Evolutionary conservation across 2,113 vertebrate species (phyloP).

Genomic region (Lagenorhynchus albirostris): DNA sequence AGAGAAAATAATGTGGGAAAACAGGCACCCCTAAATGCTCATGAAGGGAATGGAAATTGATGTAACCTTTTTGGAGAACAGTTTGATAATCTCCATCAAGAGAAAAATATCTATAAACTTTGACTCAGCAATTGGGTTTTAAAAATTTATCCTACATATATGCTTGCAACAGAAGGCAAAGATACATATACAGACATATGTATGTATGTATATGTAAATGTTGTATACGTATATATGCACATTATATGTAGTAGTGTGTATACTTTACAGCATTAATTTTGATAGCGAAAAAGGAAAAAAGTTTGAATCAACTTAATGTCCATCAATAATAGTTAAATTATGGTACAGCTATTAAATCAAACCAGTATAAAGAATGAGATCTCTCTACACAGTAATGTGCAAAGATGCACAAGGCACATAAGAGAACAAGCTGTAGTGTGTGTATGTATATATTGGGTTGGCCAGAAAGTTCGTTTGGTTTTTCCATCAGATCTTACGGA

Average conservation of each 20-base stretch:
- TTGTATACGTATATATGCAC: neutral
- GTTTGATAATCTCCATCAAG: slow-evolving; percentile 9
- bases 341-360: neutral
- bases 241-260: neutral
- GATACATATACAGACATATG: neutral
- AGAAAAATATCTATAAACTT: neutral
- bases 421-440: neutral
- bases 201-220: neutral
- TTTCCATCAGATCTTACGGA: too few species aligned
- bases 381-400: neutral
- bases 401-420: neutral
- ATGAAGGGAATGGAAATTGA: neutral
- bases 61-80: neutral
- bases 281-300: neutral
- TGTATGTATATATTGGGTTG: too few species aligned
- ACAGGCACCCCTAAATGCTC: neutral
- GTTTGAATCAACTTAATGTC: neutral
- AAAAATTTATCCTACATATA: neutral
- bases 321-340: slow-evolving; percentile 11
- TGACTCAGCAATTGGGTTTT: neutral
- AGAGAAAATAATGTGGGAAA: neutral
- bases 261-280: neutral
- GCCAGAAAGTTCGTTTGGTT: too few species aligned
- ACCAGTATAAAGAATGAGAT: slow-evolving; percentile 3
- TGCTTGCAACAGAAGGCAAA: neutral